These are phyloP conservation scores for Hypocryptadius cinnamomeus DNA, from an alignment of 2,113 vertebrate species.

Conservation along the genomic window DNA sequence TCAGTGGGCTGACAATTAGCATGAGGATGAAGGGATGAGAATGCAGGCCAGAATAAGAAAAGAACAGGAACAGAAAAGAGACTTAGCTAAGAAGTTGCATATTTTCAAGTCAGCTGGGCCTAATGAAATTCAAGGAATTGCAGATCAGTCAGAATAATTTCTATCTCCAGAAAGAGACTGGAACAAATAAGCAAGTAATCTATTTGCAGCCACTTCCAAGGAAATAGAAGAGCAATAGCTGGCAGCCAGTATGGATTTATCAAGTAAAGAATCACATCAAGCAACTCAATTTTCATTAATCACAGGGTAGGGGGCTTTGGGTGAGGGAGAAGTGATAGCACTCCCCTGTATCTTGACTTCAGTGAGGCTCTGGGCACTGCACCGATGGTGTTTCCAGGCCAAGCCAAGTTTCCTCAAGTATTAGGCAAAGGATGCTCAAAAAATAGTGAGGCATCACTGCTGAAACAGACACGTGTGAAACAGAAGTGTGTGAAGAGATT, in stretches of 20 bases:
- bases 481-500: not conserved
- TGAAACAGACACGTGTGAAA: not conserved
- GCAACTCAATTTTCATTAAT: not conserved
- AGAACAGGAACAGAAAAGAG: not conserved
- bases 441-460: not conserved
- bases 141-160: slow-evolving; percentile 31
- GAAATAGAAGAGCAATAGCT: not conserved
- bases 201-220: not conserved
- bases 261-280: not conserved
- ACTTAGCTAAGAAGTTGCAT: not conserved
- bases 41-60: not conserved
- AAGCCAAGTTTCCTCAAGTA: not conserved
- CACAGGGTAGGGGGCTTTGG: not conserved
- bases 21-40: not conserved
- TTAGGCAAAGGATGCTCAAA: not conserved
- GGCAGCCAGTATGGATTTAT: not conserved
- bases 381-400: not conserved
- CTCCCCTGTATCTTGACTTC: not conserved
- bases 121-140: slow-evolving; percentile 19
- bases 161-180: slow-evolving; percentile 28
- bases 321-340: not conserved
- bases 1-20: not conserved
- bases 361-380: not conserved
- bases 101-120: not conserved
- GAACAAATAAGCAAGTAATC: slow-evolving; percentile 50